Percentiles rank a stretch among this genome's conserved stretches.
phyloP scores from a whole-genome alignment of 2,888 invertebrate genomes.

The Melipona beecheii region DNA sequence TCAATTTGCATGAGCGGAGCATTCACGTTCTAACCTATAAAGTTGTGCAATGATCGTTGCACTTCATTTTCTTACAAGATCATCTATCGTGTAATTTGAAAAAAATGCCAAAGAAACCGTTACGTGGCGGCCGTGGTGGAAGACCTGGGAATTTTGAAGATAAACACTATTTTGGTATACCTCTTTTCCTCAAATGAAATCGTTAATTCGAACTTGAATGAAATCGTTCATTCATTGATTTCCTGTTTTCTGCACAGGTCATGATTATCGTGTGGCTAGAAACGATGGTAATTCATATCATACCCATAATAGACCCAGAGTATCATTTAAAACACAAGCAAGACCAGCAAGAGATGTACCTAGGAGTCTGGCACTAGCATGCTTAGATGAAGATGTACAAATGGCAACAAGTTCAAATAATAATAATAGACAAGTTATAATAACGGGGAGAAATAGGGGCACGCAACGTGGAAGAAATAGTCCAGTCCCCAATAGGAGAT shows the following conservation, averaged over 20 bases:
- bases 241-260: slow-evolving; percentile 62
- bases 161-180: slow-evolving; percentile 75
- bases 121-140: slow-evolving; percentile 65
- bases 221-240: background rate
- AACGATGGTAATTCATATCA: slow-evolving; percentile 42
- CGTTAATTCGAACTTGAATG: background rate
- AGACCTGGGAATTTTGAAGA: slow-evolving; percentile 56
- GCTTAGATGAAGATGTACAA: slow-evolving; percentile 76
- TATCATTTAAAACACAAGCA: slow-evolving; percentile 77
- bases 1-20: background rate
- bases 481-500: slow-evolving; percentile 72
- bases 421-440: slow-evolving; percentile 70
- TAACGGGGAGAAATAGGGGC: slow-evolving; percentile 68
- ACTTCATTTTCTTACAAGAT: slow-evolving; percentile 26
- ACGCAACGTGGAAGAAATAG: slow-evolving; percentile 74
- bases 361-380: slow-evolving; percentile 59
- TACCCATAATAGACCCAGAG: slow-evolving; percentile 70
- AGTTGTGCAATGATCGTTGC: slow-evolving; percentile 22
- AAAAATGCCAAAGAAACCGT: slow-evolving; percentile 76
- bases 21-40: slow-evolving; percentile 21
- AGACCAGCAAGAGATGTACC: slow-evolving; percentile 56
- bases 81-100: background rate
- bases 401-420: slow-evolving; percentile 75
- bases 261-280: slow-evolving; percentile 75
- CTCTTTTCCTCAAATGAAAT: background rate